Evolutionary conservation across 2,113 vertebrate genomes (phyloP).

Genomic region (Trochalopteron elliotii): DNA sequence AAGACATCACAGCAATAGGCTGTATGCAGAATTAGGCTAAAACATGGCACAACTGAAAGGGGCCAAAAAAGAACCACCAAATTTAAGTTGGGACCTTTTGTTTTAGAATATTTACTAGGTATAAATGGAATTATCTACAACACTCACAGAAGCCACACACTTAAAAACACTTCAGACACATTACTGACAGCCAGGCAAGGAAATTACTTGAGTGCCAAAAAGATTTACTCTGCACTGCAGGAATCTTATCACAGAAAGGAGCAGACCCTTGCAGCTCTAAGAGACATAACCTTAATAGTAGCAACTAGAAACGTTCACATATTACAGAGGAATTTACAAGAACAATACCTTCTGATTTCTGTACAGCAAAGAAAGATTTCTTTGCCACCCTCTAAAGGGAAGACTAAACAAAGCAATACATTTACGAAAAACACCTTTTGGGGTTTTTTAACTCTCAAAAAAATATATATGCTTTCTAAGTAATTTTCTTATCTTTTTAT

Average conservation of each 20-base stretch:
- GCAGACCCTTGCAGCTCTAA: neutral
- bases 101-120: neutral
- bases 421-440: neutral
- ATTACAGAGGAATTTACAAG: neutral
- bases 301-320: neutral
- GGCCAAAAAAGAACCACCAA: neutral
- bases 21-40: neutral
- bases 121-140: neutral
- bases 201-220: neutral
- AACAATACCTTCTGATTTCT: neutral
- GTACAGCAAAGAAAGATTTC: neutral
- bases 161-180: neutral
- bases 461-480: neutral
- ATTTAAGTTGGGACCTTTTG: neutral
- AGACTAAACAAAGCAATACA: neutral
- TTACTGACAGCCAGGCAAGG: neutral
- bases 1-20: neutral
- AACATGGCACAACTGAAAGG: neutral
- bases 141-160: neutral
- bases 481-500: neutral
- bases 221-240: neutral
- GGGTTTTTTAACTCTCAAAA: accelerated
- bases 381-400: neutral
- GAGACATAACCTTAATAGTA: neutral
- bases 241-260: neutral